phyloP scores from a whole-genome alignment of 37 sponge, comb jelly and placozoan genomes.

The Bolinopsis microptera region DNA sequence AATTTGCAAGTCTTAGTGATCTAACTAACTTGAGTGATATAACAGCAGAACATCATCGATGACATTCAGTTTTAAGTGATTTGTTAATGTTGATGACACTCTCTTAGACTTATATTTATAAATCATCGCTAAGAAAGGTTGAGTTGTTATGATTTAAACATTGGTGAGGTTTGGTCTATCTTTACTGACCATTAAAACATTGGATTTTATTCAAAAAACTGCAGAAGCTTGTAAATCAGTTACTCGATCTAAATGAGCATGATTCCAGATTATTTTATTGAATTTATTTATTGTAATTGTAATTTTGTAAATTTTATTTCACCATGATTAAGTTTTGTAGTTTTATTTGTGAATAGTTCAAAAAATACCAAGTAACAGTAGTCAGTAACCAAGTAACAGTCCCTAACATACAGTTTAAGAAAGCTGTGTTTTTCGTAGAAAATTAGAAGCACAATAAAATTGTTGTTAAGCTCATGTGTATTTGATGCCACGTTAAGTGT shows the following conservation, averaged over 20 bases:
- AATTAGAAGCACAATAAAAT: too few species aligned
- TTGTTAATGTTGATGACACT: background rate
- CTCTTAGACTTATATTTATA: background rate
- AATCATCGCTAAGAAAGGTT: background rate
- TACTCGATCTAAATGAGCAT: background rate
- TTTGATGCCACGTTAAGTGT: too few species aligned
- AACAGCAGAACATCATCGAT: background rate
- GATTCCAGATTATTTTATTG: background rate
- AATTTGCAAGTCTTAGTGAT: background rate
- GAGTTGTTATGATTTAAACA: background rate
- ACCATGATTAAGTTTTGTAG: background rate
- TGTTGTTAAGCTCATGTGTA: too few species aligned
- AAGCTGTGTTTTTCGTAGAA: too few species aligned
- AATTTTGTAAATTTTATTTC: background rate
- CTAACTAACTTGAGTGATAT: background rate
- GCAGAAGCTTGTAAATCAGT: background rate
- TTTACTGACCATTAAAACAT: background rate
- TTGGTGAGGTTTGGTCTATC: too few species aligned
- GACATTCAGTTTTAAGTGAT: background rate
- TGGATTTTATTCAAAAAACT: background rate
- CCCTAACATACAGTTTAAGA: too few species aligned
- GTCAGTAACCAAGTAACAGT: too few species aligned
- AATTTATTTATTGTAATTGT: background rate
- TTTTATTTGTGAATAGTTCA: too few species aligned
- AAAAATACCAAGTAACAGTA: too few species aligned